Conservation (phyloP, 2,113 vertebrate species). For the Tamias sibiricus region DNA sequence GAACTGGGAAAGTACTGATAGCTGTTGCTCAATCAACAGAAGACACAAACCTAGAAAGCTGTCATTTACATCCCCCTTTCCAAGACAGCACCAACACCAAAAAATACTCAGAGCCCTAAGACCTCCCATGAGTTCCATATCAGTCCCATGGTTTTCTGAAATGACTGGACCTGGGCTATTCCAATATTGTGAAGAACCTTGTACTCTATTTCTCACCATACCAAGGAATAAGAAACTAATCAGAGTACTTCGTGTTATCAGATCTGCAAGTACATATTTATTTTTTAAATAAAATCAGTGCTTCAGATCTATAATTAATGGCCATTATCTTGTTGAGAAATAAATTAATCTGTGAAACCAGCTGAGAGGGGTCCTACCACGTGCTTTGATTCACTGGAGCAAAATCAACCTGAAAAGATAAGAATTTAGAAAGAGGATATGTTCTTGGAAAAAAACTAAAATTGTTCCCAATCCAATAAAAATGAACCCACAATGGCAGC, state of each 20-base stretch:
- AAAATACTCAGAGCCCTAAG: neutral
- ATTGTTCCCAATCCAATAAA: constrained; percentile 26
- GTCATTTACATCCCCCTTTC: neutral
- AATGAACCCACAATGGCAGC: neutral
- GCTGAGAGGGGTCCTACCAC: neutral
- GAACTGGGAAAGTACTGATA: neutral
- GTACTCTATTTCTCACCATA: neutral
- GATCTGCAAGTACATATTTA: constrained; percentile 4
- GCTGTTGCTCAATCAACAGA: neutral
- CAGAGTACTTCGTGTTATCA: neutral
- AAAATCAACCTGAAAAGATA: constrained; percentile 47
- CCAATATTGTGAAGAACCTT: neutral
- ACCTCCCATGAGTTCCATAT: neutral
- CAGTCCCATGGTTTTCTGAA: neutral
- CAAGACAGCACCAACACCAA: neutral
- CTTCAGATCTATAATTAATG: neutral
- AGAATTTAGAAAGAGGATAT: constrained; percentile 19
- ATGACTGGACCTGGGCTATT: neutral
- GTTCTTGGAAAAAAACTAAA: constrained; percentile 38
- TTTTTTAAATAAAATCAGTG: constrained; percentile 44
- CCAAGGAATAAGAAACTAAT: neutral
- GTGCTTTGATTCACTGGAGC: neutral
- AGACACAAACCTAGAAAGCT: neutral
- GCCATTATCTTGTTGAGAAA: constrained; percentile 62
- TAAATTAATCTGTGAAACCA: constrained; percentile 44